Conservation (phyloP, 2,797 vertebrate species). For the Sciaenops ocellatus region DNA sequence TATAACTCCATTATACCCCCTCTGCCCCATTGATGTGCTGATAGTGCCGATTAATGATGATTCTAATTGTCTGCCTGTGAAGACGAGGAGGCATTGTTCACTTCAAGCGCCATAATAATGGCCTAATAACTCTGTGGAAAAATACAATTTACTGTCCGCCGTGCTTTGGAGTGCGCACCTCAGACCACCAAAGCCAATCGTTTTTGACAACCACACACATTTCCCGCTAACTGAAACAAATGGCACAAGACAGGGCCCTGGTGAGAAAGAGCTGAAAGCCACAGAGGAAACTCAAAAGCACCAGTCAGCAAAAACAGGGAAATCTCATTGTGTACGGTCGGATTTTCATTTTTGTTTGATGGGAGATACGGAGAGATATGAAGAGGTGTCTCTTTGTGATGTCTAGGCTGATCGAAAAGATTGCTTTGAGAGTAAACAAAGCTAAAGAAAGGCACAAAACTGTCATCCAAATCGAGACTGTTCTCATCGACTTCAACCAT, state of each 20-base stretch:
- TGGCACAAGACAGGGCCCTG: slow-evolving; percentile 65
- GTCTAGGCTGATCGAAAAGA: slow-evolving; percentile 8
- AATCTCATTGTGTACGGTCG: slow-evolving; percentile 44
- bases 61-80: slow-evolving; percentile 77
- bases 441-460: not conserved
- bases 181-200: slow-evolving; percentile 62
- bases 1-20: slow-evolving; percentile 72
- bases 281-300: slow-evolving; percentile 51
- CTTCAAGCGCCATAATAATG: slow-evolving; percentile 71
- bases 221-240: slow-evolving; percentile 78
- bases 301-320: slow-evolving; percentile 52
- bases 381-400: slow-evolving; percentile 12
- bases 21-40: slow-evolving; percentile 68
- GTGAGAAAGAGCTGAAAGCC: slow-evolving; percentile 48
- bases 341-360: slow-evolving; percentile 44
- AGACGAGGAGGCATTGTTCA: slow-evolving; percentile 74
- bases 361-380: slow-evolving; percentile 18
- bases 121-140: slow-evolving; percentile 75
- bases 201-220: slow-evolving; percentile 75
- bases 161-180: slow-evolving; percentile 48
- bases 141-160: slow-evolving; percentile 73
- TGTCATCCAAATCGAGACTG: not conserved
- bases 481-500: not conserved
- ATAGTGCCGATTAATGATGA: slow-evolving; percentile 79
- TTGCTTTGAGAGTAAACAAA: slow-evolving; percentile 2